Evolutionary conservation across 2,888 invertebrate genomes (phyloP).

Genomic region (Lasioglossum leucozonium): DNA sequence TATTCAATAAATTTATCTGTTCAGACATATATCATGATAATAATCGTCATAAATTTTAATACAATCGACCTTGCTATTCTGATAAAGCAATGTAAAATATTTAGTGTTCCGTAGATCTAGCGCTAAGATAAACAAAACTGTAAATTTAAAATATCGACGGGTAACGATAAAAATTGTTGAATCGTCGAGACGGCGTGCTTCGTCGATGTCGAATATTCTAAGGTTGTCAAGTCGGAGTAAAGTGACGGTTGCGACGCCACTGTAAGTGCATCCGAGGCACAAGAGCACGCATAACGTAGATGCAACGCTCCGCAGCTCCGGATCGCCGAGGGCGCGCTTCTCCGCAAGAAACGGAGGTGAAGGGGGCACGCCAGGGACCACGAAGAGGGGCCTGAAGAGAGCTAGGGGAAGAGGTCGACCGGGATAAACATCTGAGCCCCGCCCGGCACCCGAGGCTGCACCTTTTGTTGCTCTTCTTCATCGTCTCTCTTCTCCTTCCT

Average conservation of each 20-base stretch:
- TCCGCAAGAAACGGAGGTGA: constrained; percentile 76
- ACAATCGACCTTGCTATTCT: too few species aligned
- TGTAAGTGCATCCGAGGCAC: constrained; percentile 78
- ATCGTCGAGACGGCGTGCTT: neutral
- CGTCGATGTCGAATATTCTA: neutral
- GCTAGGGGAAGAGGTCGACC: constrained; percentile 82
- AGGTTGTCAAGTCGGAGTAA: constrained; percentile 28
- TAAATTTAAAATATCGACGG: too few species aligned
- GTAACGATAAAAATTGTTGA: too few species aligned
- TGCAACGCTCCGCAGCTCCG: constrained; percentile 70
- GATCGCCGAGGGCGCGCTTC: constrained; percentile 80
- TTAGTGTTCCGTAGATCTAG: too few species aligned
- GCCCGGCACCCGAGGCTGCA: constrained; percentile 83
- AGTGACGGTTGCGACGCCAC: constrained; percentile 78
- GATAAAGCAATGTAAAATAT: too few species aligned
- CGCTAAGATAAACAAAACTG: too few species aligned
- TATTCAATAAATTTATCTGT: too few species aligned
- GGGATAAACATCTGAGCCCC: constrained; percentile 84
- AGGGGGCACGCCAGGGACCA: constrained; percentile 75
- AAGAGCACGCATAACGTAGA: constrained; percentile 78
- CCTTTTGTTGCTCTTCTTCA: constrained; percentile 77
- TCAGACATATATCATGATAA: too few species aligned
- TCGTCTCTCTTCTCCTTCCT: constrained; percentile 60
- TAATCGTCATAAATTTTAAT: too few species aligned
- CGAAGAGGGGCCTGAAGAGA: constrained; percentile 68